These are phyloP conservation scores for Atta cephalotes DNA, from an alignment of 1,140 invertebrate species.

Conservation along the genomic window DNA sequence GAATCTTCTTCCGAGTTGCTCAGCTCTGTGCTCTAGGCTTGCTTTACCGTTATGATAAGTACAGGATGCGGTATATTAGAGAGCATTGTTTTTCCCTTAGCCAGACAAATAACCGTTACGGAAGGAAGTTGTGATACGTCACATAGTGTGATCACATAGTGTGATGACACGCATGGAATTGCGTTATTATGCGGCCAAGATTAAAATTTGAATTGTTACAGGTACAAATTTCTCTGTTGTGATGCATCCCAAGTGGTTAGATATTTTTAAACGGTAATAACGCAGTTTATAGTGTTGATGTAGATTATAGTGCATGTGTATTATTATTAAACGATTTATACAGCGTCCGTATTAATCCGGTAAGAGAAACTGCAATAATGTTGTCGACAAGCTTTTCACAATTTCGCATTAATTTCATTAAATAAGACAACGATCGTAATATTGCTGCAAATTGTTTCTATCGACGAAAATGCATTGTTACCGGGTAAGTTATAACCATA, in stretches of 20 bases:
- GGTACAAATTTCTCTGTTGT: conserved; percentile 54
- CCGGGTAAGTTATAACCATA: neutral
- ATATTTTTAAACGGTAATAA: conserved; percentile 55
- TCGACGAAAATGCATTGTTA: conserved; percentile 19
- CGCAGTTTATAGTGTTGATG: conserved; percentile 16
- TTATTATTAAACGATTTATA: conserved; percentile 39
- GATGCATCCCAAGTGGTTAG: conserved; percentile 13
- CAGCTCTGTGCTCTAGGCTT: neutral
- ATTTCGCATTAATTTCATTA: conserved; percentile 57
- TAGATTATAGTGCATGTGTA: conserved; percentile 38
- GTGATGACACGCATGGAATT: conserved; percentile 65
- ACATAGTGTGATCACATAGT: neutral
- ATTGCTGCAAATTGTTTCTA: conserved; percentile 15
- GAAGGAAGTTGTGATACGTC: conserved; percentile 27
- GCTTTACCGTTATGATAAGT: conserved; percentile 55
- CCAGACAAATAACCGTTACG: conserved; percentile 56
- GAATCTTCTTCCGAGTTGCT: conserved; percentile 20
- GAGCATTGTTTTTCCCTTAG: conserved; percentile 50
- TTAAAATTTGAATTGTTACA: conserved; percentile 77
- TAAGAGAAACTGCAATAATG: conserved; percentile 37
- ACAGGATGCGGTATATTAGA: neutral
- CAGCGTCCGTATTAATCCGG: conserved; percentile 30
- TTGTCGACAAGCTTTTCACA: conserved; percentile 12
- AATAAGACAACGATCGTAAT: conserved; percentile 40
- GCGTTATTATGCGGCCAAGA: conserved; percentile 67